These are phyloP conservation scores for Rhagoletis zephyria DNA, from an alignment of 1,140 invertebrate species.

Conservation along the genomic window DNA sequence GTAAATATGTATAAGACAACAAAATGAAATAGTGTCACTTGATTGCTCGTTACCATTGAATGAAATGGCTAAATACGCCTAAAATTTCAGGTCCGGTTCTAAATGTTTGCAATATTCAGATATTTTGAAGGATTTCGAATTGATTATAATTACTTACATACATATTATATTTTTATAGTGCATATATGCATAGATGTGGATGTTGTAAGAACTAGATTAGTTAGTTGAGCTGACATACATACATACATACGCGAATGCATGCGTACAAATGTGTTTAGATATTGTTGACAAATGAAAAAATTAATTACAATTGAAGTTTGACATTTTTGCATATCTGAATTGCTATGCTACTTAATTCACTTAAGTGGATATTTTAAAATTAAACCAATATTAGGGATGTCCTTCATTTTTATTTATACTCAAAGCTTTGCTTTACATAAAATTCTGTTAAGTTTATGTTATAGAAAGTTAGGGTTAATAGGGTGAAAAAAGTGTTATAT, in stretches of 20 bases:
- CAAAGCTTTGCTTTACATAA: too few relatives aligned
- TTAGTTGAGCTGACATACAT: neutral
- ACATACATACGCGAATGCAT: neutral
- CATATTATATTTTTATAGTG: neutral
- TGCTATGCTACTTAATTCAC: neutral
- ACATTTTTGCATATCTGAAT: neutral
- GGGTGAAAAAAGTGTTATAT: too few relatives aligned
- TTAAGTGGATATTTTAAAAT: neutral
- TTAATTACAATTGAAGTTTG: conserved; percentile 28
- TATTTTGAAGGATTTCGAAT: conserved; percentile 36
- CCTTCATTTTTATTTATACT: neutral
- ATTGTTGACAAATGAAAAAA: conserved; percentile 41
- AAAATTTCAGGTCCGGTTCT: conserved; percentile 48
- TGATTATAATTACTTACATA: conserved; percentile 31
- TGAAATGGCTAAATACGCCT: conserved; percentile 45
- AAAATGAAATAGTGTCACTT: conserved; percentile 45
- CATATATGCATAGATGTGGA: neutral
- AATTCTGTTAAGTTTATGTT: too few relatives aligned
- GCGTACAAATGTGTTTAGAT: neutral
- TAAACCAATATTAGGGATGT: neutral
- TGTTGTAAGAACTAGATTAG: conserved; percentile 4
- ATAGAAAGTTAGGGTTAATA: too few relatives aligned
- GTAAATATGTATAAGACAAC: neutral
- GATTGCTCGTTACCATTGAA: conserved; percentile 49
- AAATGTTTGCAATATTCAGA: conserved; percentile 30